These are phyloP conservation scores for Alligator sinensis DNA, from an alignment of 2,113 vertebrate genomes.

Conservation along the genomic window DNA sequence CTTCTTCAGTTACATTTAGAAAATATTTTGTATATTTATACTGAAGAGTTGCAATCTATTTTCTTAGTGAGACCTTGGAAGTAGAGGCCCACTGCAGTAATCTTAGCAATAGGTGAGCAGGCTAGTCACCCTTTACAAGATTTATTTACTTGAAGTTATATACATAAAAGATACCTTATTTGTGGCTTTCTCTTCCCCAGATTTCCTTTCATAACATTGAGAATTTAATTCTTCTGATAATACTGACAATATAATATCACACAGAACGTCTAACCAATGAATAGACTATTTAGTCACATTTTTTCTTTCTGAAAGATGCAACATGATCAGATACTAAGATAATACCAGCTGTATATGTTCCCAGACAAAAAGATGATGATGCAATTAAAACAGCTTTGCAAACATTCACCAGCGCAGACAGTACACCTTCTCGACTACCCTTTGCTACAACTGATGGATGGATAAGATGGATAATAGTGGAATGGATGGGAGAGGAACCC, in stretches of 20 bases:
- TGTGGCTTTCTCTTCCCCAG: neutral
- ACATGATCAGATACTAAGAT: neutral
- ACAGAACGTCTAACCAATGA: neutral
- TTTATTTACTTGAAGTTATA: neutral
- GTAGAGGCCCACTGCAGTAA: neutral
- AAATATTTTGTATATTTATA: neutral
- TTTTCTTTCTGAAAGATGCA: neutral
- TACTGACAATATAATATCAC: neutral
- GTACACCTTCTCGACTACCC: neutral
- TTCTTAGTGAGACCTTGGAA: conserved; percentile 1
- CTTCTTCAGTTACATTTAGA: neutral
- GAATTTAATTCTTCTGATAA: neutral
- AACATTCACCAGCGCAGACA: neutral
- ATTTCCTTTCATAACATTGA: neutral
- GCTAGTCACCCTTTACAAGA: neutral
- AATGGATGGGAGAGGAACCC: neutral
- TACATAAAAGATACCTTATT: neutral
- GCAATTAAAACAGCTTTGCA: neutral
- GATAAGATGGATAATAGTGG: neutral
- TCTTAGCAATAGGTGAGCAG: neutral
- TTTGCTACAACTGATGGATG: neutral
- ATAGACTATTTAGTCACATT: neutral
- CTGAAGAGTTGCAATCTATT: neutral
- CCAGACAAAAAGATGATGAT: neutral
- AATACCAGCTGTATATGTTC: neutral